phyloP scores from a whole-genome alignment of 2,797 vertebrate species.

The Catostomus latipinnis region DNA sequence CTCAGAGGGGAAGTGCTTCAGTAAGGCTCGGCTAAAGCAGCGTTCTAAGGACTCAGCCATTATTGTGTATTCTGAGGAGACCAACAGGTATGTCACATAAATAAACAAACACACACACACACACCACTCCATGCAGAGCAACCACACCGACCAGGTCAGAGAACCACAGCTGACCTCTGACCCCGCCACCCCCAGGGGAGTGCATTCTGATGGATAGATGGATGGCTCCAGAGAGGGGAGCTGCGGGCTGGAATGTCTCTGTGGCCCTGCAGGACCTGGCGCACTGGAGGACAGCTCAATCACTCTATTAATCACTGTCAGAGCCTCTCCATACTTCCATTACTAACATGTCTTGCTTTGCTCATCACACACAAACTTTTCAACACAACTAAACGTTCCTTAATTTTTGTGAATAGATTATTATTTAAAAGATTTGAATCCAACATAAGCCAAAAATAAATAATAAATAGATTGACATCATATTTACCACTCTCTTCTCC shows the following conservation, averaged over 20 bases:
- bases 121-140: slow-evolving; percentile 53
- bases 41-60: slow-evolving; percentile 96
- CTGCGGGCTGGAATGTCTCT: slow-evolving; percentile 80
- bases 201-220: slow-evolving; percentile 74
- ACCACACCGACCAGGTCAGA: slow-evolving; percentile 74
- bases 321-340: slow-evolving; percentile 56
- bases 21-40: slow-evolving; percentile 92
- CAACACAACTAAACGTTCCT: background rate
- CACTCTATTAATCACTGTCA: slow-evolving; percentile 87
- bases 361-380: slow-evolving; percentile 45
- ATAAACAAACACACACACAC: slow-evolving; percentile 5
- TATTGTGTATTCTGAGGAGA: slow-evolving; percentile 88
- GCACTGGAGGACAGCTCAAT: slow-evolving; percentile 80
- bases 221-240: slow-evolving; percentile 79
- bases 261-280: slow-evolving; percentile 74
- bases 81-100: slow-evolving; percentile 25
- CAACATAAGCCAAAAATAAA: background rate
- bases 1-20: slow-evolving; percentile 96
- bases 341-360: slow-evolving; percentile 54
- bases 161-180: slow-evolving; percentile 71
- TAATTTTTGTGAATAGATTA: background rate
- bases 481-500: slow-evolving; percentile 94
- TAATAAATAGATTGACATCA: background rate
- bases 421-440: slow-evolving; percentile 4
- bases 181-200: slow-evolving; percentile 66